These are phyloP conservation scores for Lycaon pictus DNA, from an alignment of 2,113 vertebrate genomes.

Conservation along the genomic window DNA sequence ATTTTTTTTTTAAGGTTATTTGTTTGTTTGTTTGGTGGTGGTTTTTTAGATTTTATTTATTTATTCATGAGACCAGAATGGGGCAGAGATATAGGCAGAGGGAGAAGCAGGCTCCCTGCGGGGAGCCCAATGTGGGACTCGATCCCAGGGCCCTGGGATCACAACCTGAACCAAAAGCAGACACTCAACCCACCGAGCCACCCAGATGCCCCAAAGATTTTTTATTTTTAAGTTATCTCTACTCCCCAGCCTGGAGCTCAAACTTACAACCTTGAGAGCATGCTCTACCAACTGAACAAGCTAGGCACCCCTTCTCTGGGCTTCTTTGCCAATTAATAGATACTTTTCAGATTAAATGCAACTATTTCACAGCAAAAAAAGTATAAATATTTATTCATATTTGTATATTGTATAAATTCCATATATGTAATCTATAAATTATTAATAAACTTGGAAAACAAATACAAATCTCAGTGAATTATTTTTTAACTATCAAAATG, in stretches of 20 bases:
- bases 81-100: no score
- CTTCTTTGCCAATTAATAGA: constrained; percentile 22
- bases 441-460: constrained; percentile 21
- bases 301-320: neutral
- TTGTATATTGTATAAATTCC: neutral
- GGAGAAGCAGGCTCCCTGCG: no score
- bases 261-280: neutral
- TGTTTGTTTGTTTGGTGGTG: no score
- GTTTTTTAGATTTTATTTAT: no score
- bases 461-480: constrained; percentile 46
- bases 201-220: neutral
- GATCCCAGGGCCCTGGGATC: no score
- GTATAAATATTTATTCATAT: neutral
- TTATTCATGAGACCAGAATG: no score
- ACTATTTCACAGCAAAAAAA: neutral
- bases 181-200: no score
- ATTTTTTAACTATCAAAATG: constrained; percentile 60
- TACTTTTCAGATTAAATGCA: constrained; percentile 56
- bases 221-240: neutral
- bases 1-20: no score
- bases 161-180: no score
- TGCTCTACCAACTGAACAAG: neutral
- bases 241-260: neutral
- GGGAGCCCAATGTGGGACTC: no score
- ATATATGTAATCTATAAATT: neutral